These are phyloP conservation scores for Subacronicta megacephala DNA, from an alignment of 2,888 invertebrate species.

Conservation along the genomic window DNA sequence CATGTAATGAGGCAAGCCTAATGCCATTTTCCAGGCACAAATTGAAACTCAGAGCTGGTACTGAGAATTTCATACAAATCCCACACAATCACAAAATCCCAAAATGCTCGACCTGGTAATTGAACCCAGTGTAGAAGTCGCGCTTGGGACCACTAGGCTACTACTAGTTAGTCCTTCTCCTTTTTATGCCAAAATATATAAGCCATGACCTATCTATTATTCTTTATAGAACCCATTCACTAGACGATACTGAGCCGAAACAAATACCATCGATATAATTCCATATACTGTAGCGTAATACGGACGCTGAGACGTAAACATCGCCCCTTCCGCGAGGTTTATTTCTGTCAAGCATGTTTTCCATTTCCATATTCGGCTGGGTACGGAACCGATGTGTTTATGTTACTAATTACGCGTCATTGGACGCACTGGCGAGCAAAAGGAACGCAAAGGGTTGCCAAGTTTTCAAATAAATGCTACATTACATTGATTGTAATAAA, in stretches of 20 bases:
- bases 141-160: too few species aligned
- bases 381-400: conserved; percentile 63
- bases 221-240: neutral
- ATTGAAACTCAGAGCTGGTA: too few species aligned
- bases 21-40: too few species aligned
- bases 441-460: conserved; percentile 41
- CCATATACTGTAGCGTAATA: neutral
- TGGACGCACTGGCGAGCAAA: conserved; percentile 44
- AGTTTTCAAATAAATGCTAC: conserved; percentile 21
- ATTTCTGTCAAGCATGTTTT: conserved; percentile 62
- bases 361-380: conserved; percentile 75
- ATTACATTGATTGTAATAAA: conserved; percentile 11
- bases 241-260: too few species aligned
- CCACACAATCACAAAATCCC: too few species aligned
- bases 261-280: too few species aligned
- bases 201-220: conserved; percentile 20
- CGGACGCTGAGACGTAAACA: conserved; percentile 34
- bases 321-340: conserved; percentile 43
- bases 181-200: too few species aligned
- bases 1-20: too few species aligned
- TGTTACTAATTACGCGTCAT: conserved; percentile 74
- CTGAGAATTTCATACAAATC: too few species aligned
- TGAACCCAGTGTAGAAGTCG: too few species aligned
- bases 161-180: too few species aligned
- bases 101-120: too few species aligned